Evolutionary conservation across 2,113 vertebrate genomes (phyloP).

Genomic region (Trichechus manatus): DNA sequence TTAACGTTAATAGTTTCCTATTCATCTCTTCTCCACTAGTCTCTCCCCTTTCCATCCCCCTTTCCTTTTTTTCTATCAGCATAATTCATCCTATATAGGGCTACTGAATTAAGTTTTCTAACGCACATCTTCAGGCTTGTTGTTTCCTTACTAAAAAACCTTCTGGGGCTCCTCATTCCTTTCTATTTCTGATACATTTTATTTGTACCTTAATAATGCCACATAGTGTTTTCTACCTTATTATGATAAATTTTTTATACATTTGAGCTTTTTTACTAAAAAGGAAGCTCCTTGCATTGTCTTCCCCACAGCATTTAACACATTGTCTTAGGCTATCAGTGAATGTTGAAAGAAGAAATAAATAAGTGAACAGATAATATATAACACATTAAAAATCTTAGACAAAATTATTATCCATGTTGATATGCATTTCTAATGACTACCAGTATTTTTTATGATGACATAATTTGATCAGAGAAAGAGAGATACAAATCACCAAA

Average conservation of each 20-base stretch:
- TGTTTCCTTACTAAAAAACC: neutral
- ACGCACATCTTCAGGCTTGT: neutral
- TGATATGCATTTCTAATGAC: constrained; percentile 62
- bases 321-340: constrained; percentile 25
- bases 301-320: neutral
- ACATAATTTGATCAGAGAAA: constrained; percentile 60
- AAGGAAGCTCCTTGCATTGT: neutral
- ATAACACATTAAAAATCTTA: neutral
- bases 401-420: neutral
- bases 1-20: neutral
- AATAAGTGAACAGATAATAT: neutral
- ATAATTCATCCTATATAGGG: neutral
- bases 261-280: neutral
- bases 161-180: neutral
- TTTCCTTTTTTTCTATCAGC: neutral
- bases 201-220: neutral
- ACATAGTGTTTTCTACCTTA: neutral
- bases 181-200: constrained; percentile 49
- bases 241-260: neutral
- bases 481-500: constrained; percentile 62
- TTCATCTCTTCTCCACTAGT: neutral
- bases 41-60: neutral
- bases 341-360: constrained; percentile 25
- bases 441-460: constrained; percentile 12
- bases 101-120: neutral